Conservation (phyloP, 2,113 vertebrate genomes). For the Cyanoderma ruficeps region DNA sequence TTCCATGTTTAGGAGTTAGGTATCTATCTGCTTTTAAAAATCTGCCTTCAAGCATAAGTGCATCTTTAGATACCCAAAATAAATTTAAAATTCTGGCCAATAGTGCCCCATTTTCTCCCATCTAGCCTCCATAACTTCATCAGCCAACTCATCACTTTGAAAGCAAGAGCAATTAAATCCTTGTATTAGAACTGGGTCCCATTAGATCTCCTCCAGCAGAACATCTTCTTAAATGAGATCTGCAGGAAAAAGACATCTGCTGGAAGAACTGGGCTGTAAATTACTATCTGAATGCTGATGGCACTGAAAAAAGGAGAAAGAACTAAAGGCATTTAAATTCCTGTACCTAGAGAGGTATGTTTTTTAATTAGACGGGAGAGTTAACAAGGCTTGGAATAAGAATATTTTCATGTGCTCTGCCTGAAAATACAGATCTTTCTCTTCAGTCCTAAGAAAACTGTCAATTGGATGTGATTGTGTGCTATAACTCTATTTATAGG, state of each 20-base stretch:
- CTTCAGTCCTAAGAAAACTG: neutral
- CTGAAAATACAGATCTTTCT: constrained; percentile 7
- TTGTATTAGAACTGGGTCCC: constrained; percentile 10
- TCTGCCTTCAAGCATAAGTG: neutral
- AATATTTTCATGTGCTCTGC: constrained; percentile 51
- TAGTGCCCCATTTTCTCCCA: neutral
- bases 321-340: constrained; percentile 30
- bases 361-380: constrained; percentile 62
- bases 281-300: constrained; percentile 53
- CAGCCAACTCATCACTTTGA: constrained; percentile 57
- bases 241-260: constrained; percentile 30
- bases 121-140: constrained; percentile 30
- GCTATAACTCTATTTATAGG: neutral
- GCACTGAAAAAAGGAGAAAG: neutral
- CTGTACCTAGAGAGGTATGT: constrained; percentile 6
- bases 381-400: constrained; percentile 50
- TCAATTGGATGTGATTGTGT: neutral
- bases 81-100: neutral
- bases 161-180: constrained; percentile 48
- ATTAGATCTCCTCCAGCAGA: constrained; percentile 33
- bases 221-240: constrained; percentile 36
- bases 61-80: neutral
- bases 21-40: neutral
- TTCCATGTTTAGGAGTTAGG: neutral
- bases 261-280: constrained; percentile 51